phyloP scores from a whole-genome alignment of 2,888 invertebrate species.

The Julus scanicus region DNA sequence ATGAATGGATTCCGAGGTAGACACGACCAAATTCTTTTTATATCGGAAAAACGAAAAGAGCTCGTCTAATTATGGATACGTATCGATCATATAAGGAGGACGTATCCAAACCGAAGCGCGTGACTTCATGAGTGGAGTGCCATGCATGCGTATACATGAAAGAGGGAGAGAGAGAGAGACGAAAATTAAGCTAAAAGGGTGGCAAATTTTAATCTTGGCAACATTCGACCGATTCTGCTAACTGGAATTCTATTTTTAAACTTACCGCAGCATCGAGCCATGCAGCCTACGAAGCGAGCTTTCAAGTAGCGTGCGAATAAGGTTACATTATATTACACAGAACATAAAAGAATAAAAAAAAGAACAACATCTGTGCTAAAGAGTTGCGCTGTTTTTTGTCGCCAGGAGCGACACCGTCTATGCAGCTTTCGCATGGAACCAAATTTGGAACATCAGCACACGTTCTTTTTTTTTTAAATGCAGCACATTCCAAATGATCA shows the following conservation, averaged over 20 bases:
- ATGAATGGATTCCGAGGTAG: conserved; percentile 19
- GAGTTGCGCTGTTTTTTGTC: no score
- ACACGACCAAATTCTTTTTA: neutral
- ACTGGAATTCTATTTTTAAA: conserved; percentile 19
- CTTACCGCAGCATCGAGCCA: no score
- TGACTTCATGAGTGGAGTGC: neutral
- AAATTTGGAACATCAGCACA: no score
- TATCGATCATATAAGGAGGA: conserved; percentile 8
- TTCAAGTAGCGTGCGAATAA: no score
- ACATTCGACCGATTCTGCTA: conserved; percentile 11
- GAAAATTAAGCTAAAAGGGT: conserved; percentile 19
- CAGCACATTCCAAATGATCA: no score
- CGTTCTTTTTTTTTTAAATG: no score
- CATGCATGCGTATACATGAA: neutral
- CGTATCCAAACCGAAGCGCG: neutral
- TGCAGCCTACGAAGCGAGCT: neutral
- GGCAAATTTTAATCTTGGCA: conserved; percentile 19
- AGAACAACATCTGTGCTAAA: no score
- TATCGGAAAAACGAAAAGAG: conserved; percentile 1
- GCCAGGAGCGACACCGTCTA: no score
- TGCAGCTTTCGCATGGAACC: no score
- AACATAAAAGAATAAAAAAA: no score
- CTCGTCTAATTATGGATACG: conserved; percentile 11
- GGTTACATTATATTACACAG: no score
- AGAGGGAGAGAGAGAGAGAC: neutral